Base-by-base conservation (phyloP, 2,113 vertebrate species). In the Galeopterus variegatus region DNA sequence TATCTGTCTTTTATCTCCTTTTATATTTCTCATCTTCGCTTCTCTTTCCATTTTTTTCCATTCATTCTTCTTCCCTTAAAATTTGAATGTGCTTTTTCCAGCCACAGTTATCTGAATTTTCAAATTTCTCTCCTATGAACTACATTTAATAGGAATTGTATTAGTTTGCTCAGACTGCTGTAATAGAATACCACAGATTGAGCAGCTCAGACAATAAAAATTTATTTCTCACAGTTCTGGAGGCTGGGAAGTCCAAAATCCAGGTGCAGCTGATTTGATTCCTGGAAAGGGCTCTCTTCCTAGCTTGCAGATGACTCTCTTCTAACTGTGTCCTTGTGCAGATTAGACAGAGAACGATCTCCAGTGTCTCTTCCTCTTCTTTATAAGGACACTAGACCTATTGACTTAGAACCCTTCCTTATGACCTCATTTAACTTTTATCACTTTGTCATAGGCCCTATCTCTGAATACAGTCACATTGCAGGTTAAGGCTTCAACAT, bases 1-100 rank as follows among this genome's bases (percentile, higher is more conserved):
- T 90, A 69, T 82, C 92, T 72, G 45, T 84, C 62, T 12, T 82
- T 70, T 54, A 58, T 62, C 45, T 91, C 36, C 45, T 2, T 31
- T 72, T 70, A 58, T 77, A 88, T 65, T 70, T 4, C 18, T 21
- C 64, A 58, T 72, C 76, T 95, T 93, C n/a, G n/a, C 18, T 83
- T 70, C 23, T 73, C 15, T 70, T 48, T 91, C n/a, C 18, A 64
- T 81, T 92, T 33, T 92, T 87, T 76, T 69, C 69, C 54, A 60
- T 75, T 92, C 70, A 76, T 77, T 88, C 56, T 77, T 72, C 31
- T 83, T 54, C 13, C 70, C 41, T 93, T 33, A 93, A 69, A 73
- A 81, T 94, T 36, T 90, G 11, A 72, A 52, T 31, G 36, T 52
- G 24, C 31, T 86, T 26, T 83, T 58, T 94, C 36, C 23, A 54